Evolutionary conservation across 2,797 vertebrate species (phyloP).

Genomic region (Astyanax mexicanus): DNA sequence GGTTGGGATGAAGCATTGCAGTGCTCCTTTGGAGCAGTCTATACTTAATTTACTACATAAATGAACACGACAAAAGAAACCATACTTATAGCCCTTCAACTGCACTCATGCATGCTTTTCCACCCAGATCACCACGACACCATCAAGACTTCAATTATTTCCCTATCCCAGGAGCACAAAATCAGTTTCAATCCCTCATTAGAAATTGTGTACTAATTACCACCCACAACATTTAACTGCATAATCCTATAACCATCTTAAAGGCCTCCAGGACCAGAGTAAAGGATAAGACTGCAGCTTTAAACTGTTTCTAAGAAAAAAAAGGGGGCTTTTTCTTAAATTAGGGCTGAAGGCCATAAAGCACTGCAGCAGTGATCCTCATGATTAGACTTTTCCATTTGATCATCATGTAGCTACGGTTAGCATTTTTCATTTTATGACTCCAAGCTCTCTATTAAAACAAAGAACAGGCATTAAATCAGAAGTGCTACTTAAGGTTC

Average conservation of each 20-base stretch:
- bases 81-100: too few species aligned
- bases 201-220: not conserved
- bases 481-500: conserved; percentile 18
- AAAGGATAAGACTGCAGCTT: not conserved
- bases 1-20: too few species aligned
- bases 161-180: too few species aligned
- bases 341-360: not conserved
- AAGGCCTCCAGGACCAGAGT: not conserved
- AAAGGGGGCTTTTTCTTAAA: not conserved
- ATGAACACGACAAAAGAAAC: too few species aligned
- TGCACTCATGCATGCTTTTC: too few species aligned
- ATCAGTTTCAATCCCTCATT: not conserved
- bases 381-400: conserved; percentile 25
- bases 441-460: conserved; percentile 44
- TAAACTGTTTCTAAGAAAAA: not conserved
- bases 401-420: conserved; percentile 28
- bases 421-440: conserved; percentile 40
- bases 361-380: conserved; percentile 5
- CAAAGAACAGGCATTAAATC: conserved; percentile 33
- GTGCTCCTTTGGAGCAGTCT: too few species aligned
- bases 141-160: not conserved
- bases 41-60: too few species aligned
- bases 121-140: too few species aligned
- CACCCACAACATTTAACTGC: not conserved
- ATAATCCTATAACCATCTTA: not conserved